Conservation (phyloP, 2,888 invertebrate species). For the Phalangium opilio region DNA sequence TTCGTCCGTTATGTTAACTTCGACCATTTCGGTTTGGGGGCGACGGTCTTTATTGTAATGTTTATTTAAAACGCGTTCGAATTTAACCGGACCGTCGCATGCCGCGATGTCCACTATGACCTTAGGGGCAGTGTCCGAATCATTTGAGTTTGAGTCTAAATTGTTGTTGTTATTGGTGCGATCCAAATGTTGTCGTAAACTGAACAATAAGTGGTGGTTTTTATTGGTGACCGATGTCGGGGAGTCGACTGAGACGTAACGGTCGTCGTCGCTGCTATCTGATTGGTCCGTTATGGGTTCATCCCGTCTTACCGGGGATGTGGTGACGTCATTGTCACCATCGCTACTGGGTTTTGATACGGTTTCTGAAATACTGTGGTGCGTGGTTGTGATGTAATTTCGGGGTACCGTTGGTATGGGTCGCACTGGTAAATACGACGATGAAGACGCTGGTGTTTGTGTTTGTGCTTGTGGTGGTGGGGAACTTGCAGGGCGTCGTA, state of each 20-base stretch:
- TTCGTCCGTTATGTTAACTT: too few species aligned
- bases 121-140: too few species aligned
- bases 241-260: neutral
- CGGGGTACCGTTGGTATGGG: neutral
- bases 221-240: neutral
- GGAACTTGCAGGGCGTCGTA: too few species aligned
- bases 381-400: conserved; percentile 6
- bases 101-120: conserved; percentile 72
- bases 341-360: neutral
- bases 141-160: neutral
- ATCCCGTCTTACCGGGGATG: too few species aligned
- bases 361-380: neutral
- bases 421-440: neutral
- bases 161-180: neutral
- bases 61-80: conserved; percentile 67
- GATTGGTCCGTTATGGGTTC: neutral
- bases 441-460: neutral
- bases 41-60: conserved; percentile 40
- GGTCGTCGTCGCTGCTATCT: neutral
- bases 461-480: too few species aligned
- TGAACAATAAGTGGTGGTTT: neutral
- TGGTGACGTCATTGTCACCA: neutral
- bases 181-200: neutral
- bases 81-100: conserved; percentile 76
- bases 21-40: too few species aligned